phyloP scores from a whole-genome alignment of 2,113 vertebrate genomes.

The Madoqua kirkii region DNA sequence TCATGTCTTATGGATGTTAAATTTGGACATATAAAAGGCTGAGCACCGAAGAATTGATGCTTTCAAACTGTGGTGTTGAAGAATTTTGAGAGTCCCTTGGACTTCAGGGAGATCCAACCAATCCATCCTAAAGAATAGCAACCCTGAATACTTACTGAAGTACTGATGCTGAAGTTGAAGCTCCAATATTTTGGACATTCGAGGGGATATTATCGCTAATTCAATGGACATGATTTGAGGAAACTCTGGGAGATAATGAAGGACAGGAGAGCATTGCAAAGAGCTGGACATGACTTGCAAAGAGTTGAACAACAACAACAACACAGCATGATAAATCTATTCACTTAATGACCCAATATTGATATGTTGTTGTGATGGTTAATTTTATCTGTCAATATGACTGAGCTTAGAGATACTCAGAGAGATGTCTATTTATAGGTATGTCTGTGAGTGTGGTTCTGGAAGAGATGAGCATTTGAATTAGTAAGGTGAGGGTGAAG shows the following conservation, averaged over 20 bases:
- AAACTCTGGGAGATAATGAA: not conserved
- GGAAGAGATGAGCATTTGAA: not conserved
- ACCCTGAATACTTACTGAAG: not conserved
- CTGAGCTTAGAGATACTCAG: not conserved
- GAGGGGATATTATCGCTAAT: not conserved
- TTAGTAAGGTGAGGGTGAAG: not conserved
- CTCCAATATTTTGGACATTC: not conserved
- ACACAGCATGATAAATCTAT: not conserved
- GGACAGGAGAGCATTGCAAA: not conserved
- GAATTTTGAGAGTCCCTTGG: not conserved
- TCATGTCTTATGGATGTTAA: not conserved
- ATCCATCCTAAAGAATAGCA: not conserved
- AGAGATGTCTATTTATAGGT: not conserved
- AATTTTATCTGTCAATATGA: not conserved
- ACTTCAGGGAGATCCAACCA: not conserved
- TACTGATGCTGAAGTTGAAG: not conserved
- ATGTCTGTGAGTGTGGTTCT: not conserved
- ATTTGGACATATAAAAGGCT: not conserved
- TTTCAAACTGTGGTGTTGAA: not conserved
- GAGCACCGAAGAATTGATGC: not conserved
- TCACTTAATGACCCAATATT: not conserved
- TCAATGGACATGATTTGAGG: not conserved
- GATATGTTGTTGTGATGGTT: not conserved
- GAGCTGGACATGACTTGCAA: not conserved
- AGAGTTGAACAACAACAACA: not conserved